Evolutionary conservation across 2,888 invertebrate species (phyloP).

Genomic region (Smittia aterrima): DNA sequence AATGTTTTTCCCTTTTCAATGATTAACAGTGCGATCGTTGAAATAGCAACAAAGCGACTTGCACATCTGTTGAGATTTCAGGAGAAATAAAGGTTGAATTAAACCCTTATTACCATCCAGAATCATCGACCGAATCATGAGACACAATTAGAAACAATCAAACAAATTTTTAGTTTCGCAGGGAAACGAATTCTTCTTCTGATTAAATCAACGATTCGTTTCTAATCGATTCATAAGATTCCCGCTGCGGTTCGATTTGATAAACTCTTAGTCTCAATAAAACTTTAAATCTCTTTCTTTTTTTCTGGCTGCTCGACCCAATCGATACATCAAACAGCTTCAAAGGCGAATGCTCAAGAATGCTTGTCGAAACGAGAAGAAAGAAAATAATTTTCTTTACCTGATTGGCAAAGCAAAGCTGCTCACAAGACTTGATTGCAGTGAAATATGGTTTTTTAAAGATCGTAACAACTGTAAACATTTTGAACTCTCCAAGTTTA

Average conservation of each 20-base stretch:
- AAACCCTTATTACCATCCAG: slow-evolving; percentile 4
- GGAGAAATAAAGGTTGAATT: not conserved
- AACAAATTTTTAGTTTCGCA: not conserved
- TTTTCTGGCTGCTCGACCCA: not conserved
- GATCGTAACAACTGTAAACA: slow-evolving; percentile 40
- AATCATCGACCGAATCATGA: slow-evolving; percentile 14
- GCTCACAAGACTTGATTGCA: slow-evolving; percentile 13
- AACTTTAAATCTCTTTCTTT: not conserved
- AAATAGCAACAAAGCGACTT: not conserved
- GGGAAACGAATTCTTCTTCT: not conserved
- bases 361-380: not conserved
- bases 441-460: slow-evolving; percentile 39
- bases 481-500: slow-evolving; percentile 34
- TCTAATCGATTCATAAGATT: not conserved
- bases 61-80: not conserved
- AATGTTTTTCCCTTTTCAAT: slow-evolving; percentile 11
- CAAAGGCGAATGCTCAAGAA: not conserved
- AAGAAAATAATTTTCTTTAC: slow-evolving; percentile 9
- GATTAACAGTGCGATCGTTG: not conserved
- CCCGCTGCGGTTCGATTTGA: not conserved
- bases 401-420: slow-evolving; percentile 13
- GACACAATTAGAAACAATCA: not conserved
- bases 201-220: not conserved
- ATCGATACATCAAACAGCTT: not conserved
- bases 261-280: slow-evolving; percentile 4